These are phyloP conservation scores for Mythimna loreyi DNA, from an alignment of 2,888 invertebrate species.

Conservation along the genomic window DNA sequence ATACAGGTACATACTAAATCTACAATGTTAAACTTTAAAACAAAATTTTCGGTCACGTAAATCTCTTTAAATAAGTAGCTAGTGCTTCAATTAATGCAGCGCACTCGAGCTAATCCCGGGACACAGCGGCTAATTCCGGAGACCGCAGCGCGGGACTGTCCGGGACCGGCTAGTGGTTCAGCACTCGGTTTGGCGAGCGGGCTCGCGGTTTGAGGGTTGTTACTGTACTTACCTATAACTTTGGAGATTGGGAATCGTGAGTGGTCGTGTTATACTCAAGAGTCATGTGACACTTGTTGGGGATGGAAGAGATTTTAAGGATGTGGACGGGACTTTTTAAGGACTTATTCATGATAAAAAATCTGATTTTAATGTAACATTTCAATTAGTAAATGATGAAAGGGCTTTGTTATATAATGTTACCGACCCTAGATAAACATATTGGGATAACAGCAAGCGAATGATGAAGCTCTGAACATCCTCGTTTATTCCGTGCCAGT, in stretches of 20 bases:
- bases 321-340: neutral
- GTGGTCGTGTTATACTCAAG: constrained; percentile 20
- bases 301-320: neutral
- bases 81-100: constrained; percentile 58
- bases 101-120: constrained; percentile 58
- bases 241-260: constrained; percentile 19
- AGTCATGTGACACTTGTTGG: constrained; percentile 20
- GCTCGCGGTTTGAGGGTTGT: constrained; percentile 55
- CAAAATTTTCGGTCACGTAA: constrained; percentile 33
- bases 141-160: constrained; percentile 39
- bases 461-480: neutral
- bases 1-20: neutral
- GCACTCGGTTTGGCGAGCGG: constrained; percentile 56
- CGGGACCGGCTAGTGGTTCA: constrained; percentile 28
- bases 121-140: constrained; percentile 54
- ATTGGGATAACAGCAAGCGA: neutral
- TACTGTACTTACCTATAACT: constrained; percentile 43
- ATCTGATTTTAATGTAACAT: neutral
- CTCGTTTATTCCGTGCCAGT: neutral
- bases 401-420: too few relatives aligned
- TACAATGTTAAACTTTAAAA: constrained; percentile 26
- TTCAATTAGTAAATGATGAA: too few relatives aligned
- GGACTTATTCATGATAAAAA: constrained; percentile 3
- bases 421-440: neutral
- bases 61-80: constrained; percentile 46